A percentile compares a stretch with the other conserved stretches of the same genome.
Evolutionary conservation across 2,113 vertebrate genomes (phyloP).

Genomic region (western clawed frog (Xenopus tropicalis)): DNA sequence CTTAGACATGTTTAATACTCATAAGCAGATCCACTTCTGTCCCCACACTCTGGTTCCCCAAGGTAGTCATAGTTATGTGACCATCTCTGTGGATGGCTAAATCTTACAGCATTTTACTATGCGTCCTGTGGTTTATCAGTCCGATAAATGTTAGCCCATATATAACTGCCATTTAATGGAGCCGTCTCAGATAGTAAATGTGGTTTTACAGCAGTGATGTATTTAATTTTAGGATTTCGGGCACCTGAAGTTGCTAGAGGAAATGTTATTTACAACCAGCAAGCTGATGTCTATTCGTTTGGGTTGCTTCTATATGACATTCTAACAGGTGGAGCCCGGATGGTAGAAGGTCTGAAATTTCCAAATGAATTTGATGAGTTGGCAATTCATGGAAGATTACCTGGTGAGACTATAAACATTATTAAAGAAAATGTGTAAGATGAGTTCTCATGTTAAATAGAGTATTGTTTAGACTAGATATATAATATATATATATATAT

Average conservation of each 20-base stretch:
- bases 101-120: too few relatives aligned
- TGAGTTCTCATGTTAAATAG: not conserved
- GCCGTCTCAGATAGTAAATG: too few relatives aligned
- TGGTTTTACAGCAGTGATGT: too few relatives aligned
- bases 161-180: too few relatives aligned
- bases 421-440: not conserved
- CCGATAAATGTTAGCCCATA: too few relatives aligned
- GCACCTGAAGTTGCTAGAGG: slow-evolving; percentile 93
- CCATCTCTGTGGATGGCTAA: too few relatives aligned
- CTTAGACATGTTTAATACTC: too few relatives aligned
- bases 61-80: too few relatives aligned
- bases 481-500: not conserved
- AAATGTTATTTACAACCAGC: slow-evolving; percentile 93
- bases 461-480: not conserved
- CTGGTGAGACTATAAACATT: slow-evolving; percentile 66
- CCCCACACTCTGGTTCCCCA: too few relatives aligned
- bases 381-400: slow-evolving; percentile 87
- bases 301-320: slow-evolving; percentile 94
- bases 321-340: slow-evolving; percentile 84
- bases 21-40: too few relatives aligned
- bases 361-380: slow-evolving; percentile 97
- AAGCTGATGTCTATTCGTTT: slow-evolving; percentile 93
- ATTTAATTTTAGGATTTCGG: slow-evolving; percentile 72
- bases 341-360: slow-evolving; percentile 92
- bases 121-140: too few relatives aligned